A percentile compares a stretch with the other conserved stretches of the same genome.
These are phyloP conservation scores for Nephotettix cincticeps DNA, from an alignment of 1,140 invertebrate genomes.

Conservation along the genomic window DNA sequence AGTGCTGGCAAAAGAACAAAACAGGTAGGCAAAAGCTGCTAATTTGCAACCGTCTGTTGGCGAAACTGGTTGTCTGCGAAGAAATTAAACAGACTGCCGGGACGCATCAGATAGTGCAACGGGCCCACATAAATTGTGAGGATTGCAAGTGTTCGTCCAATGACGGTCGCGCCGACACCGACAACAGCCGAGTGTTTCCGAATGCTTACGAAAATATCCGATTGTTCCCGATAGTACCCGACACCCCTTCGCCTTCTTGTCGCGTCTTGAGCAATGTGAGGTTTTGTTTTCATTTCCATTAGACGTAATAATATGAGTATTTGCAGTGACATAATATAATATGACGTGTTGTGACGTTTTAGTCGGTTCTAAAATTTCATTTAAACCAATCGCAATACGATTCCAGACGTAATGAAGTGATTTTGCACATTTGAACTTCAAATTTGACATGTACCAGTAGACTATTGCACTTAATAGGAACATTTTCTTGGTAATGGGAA, in stretches of 20 bases:
- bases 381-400: too few relatives aligned
- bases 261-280: too few relatives aligned
- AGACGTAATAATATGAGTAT: too few relatives aligned
- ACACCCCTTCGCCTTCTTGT: background rate
- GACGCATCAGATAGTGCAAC: background rate
- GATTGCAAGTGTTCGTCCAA: slow-evolving; percentile 15
- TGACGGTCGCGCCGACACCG: slow-evolving; percentile 41
- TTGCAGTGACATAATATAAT: too few relatives aligned
- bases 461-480: too few relatives aligned
- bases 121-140: slow-evolving; percentile 12
- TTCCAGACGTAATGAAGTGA: too few relatives aligned
- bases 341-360: too few relatives aligned
- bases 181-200: slow-evolving; percentile 42
- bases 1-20: background rate
- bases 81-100: slow-evolving; percentile 10
- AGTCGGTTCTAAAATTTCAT: too few relatives aligned
- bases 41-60: slow-evolving; percentile 18
- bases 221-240: background rate
- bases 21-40: background rate
- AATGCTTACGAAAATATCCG: background rate
- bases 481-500: too few relatives aligned
- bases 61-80: background rate
- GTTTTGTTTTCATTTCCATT: too few relatives aligned
- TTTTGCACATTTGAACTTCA: too few relatives aligned
- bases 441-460: too few relatives aligned